Evolutionary conservation across 2,888 invertebrate genomes (phyloP), one percentile per base, ranked within the genome.

Genomic region (Agrypnus murinus): DNA sequence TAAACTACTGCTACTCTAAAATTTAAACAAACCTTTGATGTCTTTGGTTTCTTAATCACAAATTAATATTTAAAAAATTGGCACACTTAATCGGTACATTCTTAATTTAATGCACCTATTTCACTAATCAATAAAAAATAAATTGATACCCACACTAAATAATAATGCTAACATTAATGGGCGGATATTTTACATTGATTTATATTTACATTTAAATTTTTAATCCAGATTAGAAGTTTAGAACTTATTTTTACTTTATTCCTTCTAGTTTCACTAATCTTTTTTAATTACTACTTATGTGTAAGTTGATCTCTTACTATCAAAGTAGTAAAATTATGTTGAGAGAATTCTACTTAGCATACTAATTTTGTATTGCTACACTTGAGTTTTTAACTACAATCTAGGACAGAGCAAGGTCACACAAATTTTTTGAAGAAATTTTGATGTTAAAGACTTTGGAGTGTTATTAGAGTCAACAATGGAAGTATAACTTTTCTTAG

Each of bases 181-280:
- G 78, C 78, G 78, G 78, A 78, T 78, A 78, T 71, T 75, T 78
- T 77, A 78, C 78, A 75, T 72, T 72, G 73, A 73, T 70, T 64
- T 59, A 64, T 69, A 70, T 70, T 59, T 70, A 70, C 70, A 70
- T 17, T 60, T 50, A 50, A 50, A 60, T 36, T 60, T 38, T 57
- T 46, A 64, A 5, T 25, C n/a, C 2, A 25, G 25, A 25, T n/a
- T 25, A 25, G 25, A 25, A 25, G 25, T 25, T 25, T 25, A 25
- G 25, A 25, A 25, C 25, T 25, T 25, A 25, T 25, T 25, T 25
- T 25, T 25, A 25, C 2, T 25, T 25, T 25, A 3, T 3, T 25
- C 25, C 5, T 5, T 25, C 25, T 25, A 25, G 25, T 3, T 5
- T 25, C 3, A 25, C 25, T 25, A 25, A 25, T 25, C n/a, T n/a